Conservation (phyloP, 2,888 invertebrate species). For the Morpho achilles region DNA sequence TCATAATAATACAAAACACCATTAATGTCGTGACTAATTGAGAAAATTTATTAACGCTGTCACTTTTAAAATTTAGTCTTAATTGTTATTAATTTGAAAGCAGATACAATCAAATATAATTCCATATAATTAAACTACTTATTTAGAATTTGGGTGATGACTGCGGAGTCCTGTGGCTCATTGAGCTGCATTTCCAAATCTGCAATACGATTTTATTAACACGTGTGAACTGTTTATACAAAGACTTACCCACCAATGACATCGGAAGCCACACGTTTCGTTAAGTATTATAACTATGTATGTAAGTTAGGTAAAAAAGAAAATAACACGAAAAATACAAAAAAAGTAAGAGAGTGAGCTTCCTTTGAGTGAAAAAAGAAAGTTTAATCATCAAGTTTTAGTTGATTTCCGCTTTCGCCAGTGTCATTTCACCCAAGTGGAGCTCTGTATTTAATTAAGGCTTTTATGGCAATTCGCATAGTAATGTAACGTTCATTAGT, state of each 20-base stretch:
- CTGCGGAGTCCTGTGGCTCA: conserved; percentile 29
- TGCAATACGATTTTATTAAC: conserved; percentile 41
- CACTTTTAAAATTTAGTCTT: conserved; percentile 9
- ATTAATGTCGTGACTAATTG: no score
- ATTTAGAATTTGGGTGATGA: conserved; percentile 33
- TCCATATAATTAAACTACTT: conserved; percentile 18
- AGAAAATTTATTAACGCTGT: not conserved
- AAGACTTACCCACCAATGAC: conserved; percentile 75
- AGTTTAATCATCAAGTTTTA: conserved; percentile 2
- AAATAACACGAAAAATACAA: conserved; percentile 52
- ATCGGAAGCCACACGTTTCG: conserved; percentile 73
- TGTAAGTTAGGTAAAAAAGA: conserved; percentile 72
- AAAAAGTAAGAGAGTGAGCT: conserved; percentile 57
- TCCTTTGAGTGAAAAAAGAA: conserved; percentile 54
- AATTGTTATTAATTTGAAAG: conserved; percentile 5
- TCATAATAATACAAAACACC: no score
- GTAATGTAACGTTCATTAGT: conserved; percentile 39
- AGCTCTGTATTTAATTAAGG: conserved; percentile 64
- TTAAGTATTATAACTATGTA: conserved; percentile 68
- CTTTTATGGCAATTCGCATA: conserved; percentile 64
- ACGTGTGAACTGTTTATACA: conserved; percentile 59
- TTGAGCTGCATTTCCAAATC: conserved; percentile 41
- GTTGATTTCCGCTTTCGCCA: conserved; percentile 42
- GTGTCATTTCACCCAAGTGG: conserved; percentile 58
- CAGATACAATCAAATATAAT: conserved; percentile 20